Evolutionary conservation across 2,888 invertebrate genomes (phyloP), one percentile per base, ranked within the genome.

Genomic region (Hirtodrosophila histrioides): DNA sequence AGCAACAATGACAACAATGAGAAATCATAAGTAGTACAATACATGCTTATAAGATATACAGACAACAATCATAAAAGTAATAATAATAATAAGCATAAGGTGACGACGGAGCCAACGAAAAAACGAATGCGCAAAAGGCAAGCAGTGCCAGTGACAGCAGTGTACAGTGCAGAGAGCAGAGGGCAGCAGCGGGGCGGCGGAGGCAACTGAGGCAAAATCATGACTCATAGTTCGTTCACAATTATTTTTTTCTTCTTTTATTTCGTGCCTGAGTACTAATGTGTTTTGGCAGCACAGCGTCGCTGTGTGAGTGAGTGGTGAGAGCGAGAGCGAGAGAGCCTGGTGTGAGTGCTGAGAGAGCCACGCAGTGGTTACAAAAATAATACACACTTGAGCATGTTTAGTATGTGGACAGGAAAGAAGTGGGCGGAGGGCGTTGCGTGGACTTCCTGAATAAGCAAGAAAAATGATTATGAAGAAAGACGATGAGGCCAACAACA

Each of bases 241-340:
- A 2, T 27, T 27, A 5, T 46, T 63, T 74, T 63, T 66, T 83
- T 74, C 80, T 77, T 74, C 69, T 75, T 75, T 82, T 78, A 78
- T 86, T 82, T 85, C 88, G 88, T 82, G 81, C 83, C 85, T 78
- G 87, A 81, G 86, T 85, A 81, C 87, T 82, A 82, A 82, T 82
- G 86, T 87, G 79, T 85, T 81, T 87, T 81, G 85, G 80, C 82
- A 78, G 82, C 69, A 50, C 57, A 49, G 66, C 4, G 27, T 17
- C 17, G 24, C 33, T 12, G 35, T 45, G 33, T 12, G 43, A 41
- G 35, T 12, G 48, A n/a, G n/a, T n/a, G n/a, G n/a, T n/a, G n/a
- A n/a, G n/a, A n/a, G 51, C 37, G 53, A 46, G 51, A 60, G 54
- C 24, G 10, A 11, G 51, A 44, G 56, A 51, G 29, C 11, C 11